A percentile compares a stretch with the other conserved stretches of the same genome.
phyloP scores from a whole-genome alignment of 2,113 vertebrate species.

The Merops nubicus region DNA sequence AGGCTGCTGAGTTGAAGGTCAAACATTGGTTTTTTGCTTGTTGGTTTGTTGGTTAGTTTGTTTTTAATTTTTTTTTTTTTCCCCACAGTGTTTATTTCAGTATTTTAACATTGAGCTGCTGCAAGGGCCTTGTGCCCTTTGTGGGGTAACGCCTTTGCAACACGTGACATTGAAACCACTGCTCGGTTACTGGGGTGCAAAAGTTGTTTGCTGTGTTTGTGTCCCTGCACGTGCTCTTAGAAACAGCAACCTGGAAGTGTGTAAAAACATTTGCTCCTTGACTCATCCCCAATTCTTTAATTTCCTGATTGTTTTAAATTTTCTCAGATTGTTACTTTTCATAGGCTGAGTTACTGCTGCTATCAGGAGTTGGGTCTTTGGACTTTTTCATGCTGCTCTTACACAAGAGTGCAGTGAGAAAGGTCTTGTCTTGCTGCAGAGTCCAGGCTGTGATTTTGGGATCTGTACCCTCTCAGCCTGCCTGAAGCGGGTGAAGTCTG shows the following conservation, averaged over 20 bases:
- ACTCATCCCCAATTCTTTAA: not conserved
- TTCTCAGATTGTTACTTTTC: not conserved
- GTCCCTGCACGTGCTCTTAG: not conserved
- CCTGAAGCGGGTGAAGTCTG: too few relatives aligned
- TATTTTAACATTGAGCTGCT: not conserved
- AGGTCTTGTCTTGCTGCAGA: not conserved
- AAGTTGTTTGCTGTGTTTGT: not conserved
- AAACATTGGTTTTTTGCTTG: not conserved
- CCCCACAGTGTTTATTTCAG: not conserved
- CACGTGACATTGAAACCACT: not conserved
- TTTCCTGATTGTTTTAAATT: not conserved
- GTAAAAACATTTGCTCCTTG: not conserved
- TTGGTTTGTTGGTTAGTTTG: too few relatives aligned
- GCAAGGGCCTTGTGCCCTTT: not conserved
- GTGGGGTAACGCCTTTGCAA: not conserved
- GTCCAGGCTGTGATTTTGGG: not conserved
- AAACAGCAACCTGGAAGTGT: not conserved
- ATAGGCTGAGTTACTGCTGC: not conserved
- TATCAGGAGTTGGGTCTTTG: not conserved
- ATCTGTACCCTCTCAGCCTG: too few relatives aligned
- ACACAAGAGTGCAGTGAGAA: not conserved
- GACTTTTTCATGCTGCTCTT: not conserved
- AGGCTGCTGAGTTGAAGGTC: not conserved
- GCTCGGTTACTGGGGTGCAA: not conserved
- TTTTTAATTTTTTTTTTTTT: not conserved